phyloP scores from a whole-genome alignment of 2,113 vertebrate species.

The Aspiorhynchus laticeps region DNA sequence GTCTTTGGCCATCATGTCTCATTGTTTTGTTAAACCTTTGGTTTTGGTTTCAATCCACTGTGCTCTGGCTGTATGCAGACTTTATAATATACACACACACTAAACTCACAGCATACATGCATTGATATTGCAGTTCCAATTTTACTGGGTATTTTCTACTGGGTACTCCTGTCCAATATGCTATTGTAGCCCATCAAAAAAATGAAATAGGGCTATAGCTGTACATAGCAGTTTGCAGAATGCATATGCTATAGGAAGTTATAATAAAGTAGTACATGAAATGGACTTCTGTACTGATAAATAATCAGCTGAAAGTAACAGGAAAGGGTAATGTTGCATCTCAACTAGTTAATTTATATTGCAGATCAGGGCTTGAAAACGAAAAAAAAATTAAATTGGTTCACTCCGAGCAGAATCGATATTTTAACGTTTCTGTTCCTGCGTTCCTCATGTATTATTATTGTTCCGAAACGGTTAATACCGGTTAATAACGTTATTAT shows the following conservation, averaged over 20 bases:
- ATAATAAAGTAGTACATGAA: background rate
- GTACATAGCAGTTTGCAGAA: background rate
- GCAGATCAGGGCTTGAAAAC: too few relatives aligned
- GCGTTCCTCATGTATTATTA: too few relatives aligned
- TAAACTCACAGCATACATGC: background rate
- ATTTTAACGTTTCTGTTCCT: too few relatives aligned
- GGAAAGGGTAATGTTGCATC: background rate
- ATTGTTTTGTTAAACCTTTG: background rate
- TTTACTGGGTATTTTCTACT: background rate
- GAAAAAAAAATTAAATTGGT: too few relatives aligned
- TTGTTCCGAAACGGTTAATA: too few relatives aligned
- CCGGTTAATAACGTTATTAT: too few relatives aligned
- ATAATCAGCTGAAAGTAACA: background rate
- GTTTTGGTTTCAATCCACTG: background rate
- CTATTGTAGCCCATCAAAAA: background rate
- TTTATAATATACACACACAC: background rate
- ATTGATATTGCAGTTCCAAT: background rate
- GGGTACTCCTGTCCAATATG: background rate
- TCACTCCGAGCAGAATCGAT: too few relatives aligned
- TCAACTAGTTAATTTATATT: background rate
- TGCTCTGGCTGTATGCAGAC: background rate
- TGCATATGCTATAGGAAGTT: conserved; percentile 4
- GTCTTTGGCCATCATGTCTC: background rate
- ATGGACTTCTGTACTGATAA: background rate
- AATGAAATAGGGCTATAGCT: background rate